Evolutionary conservation across 2,797 vertebrate species (phyloP).

Genomic region (Anisognathus igniventris): DNA sequence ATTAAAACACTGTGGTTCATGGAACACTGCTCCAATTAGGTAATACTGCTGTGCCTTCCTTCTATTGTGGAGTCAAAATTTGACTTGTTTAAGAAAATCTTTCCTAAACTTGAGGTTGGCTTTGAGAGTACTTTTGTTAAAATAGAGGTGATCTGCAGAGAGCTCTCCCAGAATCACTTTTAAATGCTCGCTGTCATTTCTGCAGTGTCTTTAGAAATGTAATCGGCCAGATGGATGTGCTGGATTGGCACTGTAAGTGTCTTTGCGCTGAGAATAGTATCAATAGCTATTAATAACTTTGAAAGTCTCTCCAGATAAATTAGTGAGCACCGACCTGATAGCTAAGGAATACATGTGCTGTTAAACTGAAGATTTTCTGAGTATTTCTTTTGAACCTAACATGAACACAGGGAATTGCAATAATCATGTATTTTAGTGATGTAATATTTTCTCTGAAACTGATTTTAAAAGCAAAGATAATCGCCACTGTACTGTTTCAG

Average conservation of each 20-base stretch:
- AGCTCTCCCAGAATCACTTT: background rate
- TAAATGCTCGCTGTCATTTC: background rate
- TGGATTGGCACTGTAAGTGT: constrained; percentile 68
- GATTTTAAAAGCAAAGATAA: background rate
- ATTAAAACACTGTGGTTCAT: background rate
- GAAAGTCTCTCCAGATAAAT: constrained; percentile 63
- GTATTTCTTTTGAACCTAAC: background rate
- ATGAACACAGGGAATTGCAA: background rate
- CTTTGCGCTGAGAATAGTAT: constrained; percentile 70
- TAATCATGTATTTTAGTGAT: background rate
- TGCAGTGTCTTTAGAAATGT: constrained; percentile 50
- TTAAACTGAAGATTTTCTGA: background rate
- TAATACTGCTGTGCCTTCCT: background rate
- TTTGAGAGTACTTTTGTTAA: background rate
- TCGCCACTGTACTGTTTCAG: background rate
- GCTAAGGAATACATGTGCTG: background rate
- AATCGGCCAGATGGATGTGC: constrained; percentile 62
- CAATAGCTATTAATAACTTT: constrained; percentile 68
- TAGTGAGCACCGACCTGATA: constrained; percentile 24
- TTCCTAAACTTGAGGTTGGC: background rate
- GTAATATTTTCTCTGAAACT: background rate
- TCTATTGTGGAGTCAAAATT: background rate
- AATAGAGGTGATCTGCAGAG: background rate
- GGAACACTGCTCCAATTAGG: background rate
- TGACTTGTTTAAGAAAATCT: background rate